Conservation (phyloP, 2,113 vertebrate genomes). For the Lampris megalopsis region DNA sequence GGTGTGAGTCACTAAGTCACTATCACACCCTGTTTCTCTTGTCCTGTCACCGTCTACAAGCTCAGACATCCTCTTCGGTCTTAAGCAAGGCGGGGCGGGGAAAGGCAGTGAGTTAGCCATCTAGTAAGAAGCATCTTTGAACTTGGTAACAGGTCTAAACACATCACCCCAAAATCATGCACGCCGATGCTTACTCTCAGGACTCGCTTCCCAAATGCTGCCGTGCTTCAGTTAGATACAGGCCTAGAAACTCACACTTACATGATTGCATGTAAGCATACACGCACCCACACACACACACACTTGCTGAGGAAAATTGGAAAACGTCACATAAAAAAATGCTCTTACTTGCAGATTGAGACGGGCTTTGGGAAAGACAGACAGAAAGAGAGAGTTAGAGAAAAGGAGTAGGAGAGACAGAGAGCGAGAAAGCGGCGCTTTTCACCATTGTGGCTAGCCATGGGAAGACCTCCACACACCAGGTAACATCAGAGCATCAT, state of each 20-base stretch:
- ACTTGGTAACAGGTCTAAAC: constrained; percentile 75
- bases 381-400: background rate
- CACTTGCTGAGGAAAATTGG: background rate
- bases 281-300: constrained; percentile 26
- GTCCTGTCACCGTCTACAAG: constrained; percentile 58
- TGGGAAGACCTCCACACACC: constrained; percentile 65
- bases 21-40: constrained; percentile 30
- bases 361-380: too few species aligned
- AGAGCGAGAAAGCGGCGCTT: constrained; percentile 23
- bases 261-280: constrained; percentile 26
- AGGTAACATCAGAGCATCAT: constrained; percentile 77
- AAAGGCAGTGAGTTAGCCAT: constrained; percentile 36
- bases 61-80: constrained; percentile 59
- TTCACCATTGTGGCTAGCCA: constrained; percentile 54
- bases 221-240: constrained; percentile 43
- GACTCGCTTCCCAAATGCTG: constrained; percentile 24
- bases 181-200: constrained; percentile 46
- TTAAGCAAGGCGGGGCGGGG: constrained; percentile 53
- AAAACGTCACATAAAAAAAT: background rate
- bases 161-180: constrained; percentile 63
- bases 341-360: too few species aligned
- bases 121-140: constrained; percentile 57
- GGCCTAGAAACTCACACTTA: constrained; percentile 37
- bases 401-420: background rate
- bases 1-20: constrained; percentile 26